Evolutionary conservation across 2,888 invertebrate species (phyloP), one percentile per base, ranked within the genome.

Genomic region (Pristionchus exspectatus): DNA sequence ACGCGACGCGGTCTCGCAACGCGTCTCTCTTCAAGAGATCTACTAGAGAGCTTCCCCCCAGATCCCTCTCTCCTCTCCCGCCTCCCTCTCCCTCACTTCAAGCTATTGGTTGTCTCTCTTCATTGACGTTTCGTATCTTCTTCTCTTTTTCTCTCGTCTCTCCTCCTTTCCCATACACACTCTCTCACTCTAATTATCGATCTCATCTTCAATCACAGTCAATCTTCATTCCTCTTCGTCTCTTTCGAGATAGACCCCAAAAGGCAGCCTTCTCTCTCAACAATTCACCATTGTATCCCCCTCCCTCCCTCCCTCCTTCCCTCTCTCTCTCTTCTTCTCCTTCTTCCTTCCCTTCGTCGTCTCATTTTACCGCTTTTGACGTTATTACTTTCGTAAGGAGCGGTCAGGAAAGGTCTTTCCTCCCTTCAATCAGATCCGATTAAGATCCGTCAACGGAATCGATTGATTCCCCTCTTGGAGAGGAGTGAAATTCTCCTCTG

Each of bases 281-380:
- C 77, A 77, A 77, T 77, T 77, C 77, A 44, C 77, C 77, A 77
- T 77, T 77, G 77, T 77, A 77, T 86, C 88, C 89, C 87, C 69
- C 87, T 87, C 89, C 72, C 84, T 74, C 69, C 59, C 30, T 38
- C 77, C 72, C 77, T n/a, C n/a, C n/a, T n/a, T 83, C 63, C 85
- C 89, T 84, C 83, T 88, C 90, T 85, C 83, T 84, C 88, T 87
- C 90, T 74, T 81, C 44, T 50, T 50, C 74, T 59, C 56, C 72
- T 50, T 83, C 72, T 50, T 83, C 69, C 56, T 83, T 77, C 69
- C 9, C 27, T 66, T 89, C 89, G 88, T 86, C 90, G 81, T 69
- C 38, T 54, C 87, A 69, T 89, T 85, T 56, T 87, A 24, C 86
- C 59, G 38, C 66, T 56, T 66, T 69, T 66, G 44, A 44, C 86